Conservation (phyloP, 2,888 invertebrate genomes). For the Pheosia tremula region DNA sequence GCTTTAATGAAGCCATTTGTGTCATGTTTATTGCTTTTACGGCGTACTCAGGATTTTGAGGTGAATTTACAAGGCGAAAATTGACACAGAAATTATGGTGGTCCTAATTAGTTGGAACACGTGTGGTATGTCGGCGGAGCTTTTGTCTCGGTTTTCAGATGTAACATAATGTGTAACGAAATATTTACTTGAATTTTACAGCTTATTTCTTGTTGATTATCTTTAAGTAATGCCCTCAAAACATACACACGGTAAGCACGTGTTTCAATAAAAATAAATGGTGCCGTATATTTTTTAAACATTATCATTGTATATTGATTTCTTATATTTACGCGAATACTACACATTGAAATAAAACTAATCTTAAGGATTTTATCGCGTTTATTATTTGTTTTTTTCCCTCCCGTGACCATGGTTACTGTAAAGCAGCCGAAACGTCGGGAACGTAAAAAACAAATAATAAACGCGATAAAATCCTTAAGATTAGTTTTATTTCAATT, state of each 20-base stretch:
- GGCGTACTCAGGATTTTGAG: slow-evolving; percentile 76
- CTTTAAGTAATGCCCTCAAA: slow-evolving; percentile 2
- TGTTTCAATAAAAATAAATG: background rate
- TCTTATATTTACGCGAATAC: no score
- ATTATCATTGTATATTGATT: no score
- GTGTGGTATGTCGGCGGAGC: slow-evolving; percentile 43
- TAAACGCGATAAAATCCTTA: no score
- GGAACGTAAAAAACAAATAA: no score
- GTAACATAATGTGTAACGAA: slow-evolving; percentile 14
- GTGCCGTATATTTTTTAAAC: no score
- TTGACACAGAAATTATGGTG: slow-evolving; percentile 72
- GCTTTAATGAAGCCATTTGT: slow-evolving; percentile 81
- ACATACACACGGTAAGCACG: no score
- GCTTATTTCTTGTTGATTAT: slow-evolving; percentile 24
- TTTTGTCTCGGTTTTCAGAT: slow-evolving; percentile 30
- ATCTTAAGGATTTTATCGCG: no score
- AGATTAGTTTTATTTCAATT: no score
- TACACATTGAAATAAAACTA: no score
- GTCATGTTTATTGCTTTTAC: slow-evolving; percentile 82
- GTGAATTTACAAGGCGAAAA: slow-evolving; percentile 79
- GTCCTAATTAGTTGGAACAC: slow-evolving; percentile 67
- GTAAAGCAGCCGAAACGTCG: no score
- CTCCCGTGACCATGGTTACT: no score
- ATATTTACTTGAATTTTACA: slow-evolving; percentile 28
- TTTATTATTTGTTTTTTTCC: no score